Evolutionary conservation across 2,113 vertebrate genomes (phyloP), one percentile per base, ranked within the genome.

Genomic region (Zosterops borbonicus): DNA sequence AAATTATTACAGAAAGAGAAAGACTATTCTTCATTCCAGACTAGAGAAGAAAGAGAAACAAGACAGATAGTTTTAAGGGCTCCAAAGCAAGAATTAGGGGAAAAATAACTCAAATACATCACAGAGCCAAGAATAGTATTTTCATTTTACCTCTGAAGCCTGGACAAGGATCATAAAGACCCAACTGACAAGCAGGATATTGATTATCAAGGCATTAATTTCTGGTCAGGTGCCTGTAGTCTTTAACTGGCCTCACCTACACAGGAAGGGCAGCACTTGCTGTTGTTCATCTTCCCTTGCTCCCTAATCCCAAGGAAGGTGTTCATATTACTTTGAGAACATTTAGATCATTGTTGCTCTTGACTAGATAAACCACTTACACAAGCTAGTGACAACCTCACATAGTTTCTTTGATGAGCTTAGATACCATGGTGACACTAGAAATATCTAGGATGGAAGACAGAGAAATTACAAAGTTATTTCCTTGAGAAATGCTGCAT

Each of bases 341-440:
- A 22, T 91, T 74, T 58, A 87, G 58, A 29, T 85, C 63, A 39
- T 83, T 87, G 63, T 65, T 94, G 67, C 56, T 83, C 91, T 92
- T 55, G 42, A 85, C 37, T 62, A 77, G 50, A 68, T 39, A 92
- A 92, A 92, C 41, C 23, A 68, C 78, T 87, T 85, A 73, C n/a
- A 42, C 25, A 58, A 92, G 56, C 79, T 88, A 92, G 83, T 7
- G 18, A 83, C 88, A 92, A 70, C 50, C 50, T 95, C 35, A 64
- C 1, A 2, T 67, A 62, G 75, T 94, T 85, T 88, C 67, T 91
- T 58, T 67, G 58, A 69, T 79, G 59, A 90, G 46, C 31, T 79
- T 83, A 90, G 81, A 62, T 91, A 89, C 89, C 78, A 87, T 85
- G 89, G 67, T 89, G 94, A 93, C 47, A 78, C 29, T 31, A 89